A percentile compares a stretch with the other conserved stretches of the same genome.
These are phyloP conservation scores for Dufourea novaeangliae DNA, from an alignment of 1,140 invertebrate species.

Conservation along the genomic window DNA sequence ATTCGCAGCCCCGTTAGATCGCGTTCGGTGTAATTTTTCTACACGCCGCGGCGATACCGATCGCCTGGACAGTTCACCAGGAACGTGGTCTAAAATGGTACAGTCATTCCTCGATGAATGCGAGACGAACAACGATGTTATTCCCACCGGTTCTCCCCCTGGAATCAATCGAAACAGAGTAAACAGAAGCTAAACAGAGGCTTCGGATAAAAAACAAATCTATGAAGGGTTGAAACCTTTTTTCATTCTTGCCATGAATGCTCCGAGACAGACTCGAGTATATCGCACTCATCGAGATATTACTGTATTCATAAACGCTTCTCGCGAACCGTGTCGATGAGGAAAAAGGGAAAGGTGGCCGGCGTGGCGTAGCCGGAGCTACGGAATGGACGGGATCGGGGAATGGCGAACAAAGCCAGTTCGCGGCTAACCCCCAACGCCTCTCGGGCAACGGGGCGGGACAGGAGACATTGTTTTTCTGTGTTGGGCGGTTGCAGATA, in stretches of 20 bases:
- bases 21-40: constrained; percentile 24
- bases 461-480: neutral
- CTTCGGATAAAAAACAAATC: no score
- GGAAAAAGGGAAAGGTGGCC: neutral
- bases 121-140: no score
- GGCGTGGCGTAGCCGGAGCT: neutral
- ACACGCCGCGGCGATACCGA: neutral
- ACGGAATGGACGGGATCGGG: neutral
- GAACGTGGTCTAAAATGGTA: neutral
- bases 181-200: no score
- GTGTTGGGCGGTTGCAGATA: neutral
- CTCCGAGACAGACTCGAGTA: no score
- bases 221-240: no score
- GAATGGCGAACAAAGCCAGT: no score
- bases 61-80: neutral
- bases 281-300: no score
- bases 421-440: neutral
- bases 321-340: neutral
- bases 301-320: neutral
- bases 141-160: no score
- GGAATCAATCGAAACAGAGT: no score
- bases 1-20: neutral
- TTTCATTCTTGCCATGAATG: no score
- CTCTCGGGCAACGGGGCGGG: no score
- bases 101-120: no score